These are phyloP conservation scores for Coregonus sp. DNA, from an alignment of 2,797 vertebrate genomes.

Conservation along the genomic window DNA sequence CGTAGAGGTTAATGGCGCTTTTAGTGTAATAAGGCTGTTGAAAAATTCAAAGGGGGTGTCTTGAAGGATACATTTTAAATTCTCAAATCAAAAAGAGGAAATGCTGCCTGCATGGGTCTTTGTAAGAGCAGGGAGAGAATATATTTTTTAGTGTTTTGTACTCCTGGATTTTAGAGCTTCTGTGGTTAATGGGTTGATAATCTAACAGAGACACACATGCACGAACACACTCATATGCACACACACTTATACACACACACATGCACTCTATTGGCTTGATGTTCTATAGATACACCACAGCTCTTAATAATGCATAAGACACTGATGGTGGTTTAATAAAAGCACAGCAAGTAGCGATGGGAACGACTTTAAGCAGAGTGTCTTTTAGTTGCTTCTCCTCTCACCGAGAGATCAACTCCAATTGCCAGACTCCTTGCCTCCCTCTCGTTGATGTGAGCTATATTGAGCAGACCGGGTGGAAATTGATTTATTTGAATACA, in stretches of 20 bases:
- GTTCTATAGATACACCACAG: conserved; percentile 70
- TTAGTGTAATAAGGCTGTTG: conserved; percentile 58
- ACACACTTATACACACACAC: too few species aligned
- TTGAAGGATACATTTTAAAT: conserved; percentile 55
- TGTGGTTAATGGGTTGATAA: conserved; percentile 49
- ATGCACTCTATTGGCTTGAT: conserved; percentile 64
- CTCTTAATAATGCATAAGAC: conserved; percentile 76
- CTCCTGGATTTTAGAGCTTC: conserved; percentile 54
- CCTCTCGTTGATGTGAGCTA: conserved; percentile 23
- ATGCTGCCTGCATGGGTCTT: conserved; percentile 47
- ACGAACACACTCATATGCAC: too few species aligned
- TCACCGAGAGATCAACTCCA: conserved; percentile 20
- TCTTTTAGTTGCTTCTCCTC: conserved; percentile 14
- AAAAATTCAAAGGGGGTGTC: conserved; percentile 67
- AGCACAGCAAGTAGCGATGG: conserved; percentile 40
- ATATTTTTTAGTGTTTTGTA: conserved; percentile 58
- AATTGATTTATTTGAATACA: too few species aligned
- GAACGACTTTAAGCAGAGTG: conserved; percentile 44
- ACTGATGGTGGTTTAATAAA: conserved; percentile 65
- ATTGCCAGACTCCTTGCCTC: conserved; percentile 14
- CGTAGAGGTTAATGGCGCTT: conserved; percentile 55
- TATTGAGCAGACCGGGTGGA: conserved; percentile 26
- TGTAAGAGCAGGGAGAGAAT: conserved; percentile 37
- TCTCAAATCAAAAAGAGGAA: conserved; percentile 62
- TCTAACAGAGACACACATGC: too few species aligned